These are phyloP conservation scores for Ahaetulla prasina DNA, from an alignment of 2,113 vertebrate genomes.

Conservation along the genomic window DNA sequence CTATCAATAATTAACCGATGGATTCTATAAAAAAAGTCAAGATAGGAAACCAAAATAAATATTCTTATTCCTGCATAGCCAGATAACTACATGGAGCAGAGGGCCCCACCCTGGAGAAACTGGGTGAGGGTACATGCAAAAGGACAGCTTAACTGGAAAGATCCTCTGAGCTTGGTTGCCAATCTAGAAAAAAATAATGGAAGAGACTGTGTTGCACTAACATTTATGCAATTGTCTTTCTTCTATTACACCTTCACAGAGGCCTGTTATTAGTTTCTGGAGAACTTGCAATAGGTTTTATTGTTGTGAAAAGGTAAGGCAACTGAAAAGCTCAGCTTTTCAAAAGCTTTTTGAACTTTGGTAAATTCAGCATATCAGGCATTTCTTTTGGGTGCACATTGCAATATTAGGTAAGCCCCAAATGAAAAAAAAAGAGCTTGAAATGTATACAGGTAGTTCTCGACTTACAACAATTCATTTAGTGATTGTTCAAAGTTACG, in stretches of 20 bases:
- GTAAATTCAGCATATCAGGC: not conserved
- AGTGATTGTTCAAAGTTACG: not conserved
- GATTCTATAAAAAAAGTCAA: conserved; percentile 68
- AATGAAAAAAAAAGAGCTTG: not conserved
- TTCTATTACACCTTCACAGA: not conserved
- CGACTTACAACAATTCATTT: not conserved
- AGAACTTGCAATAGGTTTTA: not conserved
- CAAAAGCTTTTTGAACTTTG: not conserved
- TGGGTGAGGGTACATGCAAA: not conserved
- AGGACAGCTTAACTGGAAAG: not conserved
- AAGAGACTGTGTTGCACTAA: not conserved
- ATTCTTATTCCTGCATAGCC: not conserved
- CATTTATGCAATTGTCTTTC: not conserved
- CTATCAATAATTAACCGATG: conserved; percentile 83
- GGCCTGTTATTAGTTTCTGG: not conserved
- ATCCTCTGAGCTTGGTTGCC: not conserved
- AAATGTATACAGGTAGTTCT: not conserved
- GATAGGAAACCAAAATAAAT: not conserved
- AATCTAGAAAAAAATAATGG: not conserved
- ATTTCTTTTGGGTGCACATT: not conserved
- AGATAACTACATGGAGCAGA: not conserved
- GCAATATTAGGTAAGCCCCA: not conserved
- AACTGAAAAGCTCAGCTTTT: not conserved
- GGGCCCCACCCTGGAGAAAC: not conserved
- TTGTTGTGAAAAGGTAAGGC: not conserved